A percentile compares a stretch with the other conserved stretches of the same genome.
phyloP scores from a whole-genome alignment of 2,888 invertebrate species.

The Ormia ochracea region DNA sequence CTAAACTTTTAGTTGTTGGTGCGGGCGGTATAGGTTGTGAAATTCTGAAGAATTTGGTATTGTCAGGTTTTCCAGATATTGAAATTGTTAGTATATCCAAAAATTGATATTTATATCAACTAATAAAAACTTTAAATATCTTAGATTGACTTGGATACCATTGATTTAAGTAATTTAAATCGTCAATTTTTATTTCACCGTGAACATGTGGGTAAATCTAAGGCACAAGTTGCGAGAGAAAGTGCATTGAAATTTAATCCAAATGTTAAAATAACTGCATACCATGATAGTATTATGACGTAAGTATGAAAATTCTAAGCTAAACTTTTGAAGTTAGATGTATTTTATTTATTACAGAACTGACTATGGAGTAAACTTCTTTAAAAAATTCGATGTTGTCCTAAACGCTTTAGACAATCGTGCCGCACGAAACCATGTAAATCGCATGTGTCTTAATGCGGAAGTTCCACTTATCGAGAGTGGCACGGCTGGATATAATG shows the following conservation, averaged over 20 bases:
- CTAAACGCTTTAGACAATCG: slow-evolving; percentile 98
- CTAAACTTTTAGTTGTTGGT: slow-evolving; percentile 92
- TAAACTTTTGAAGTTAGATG: not conserved
- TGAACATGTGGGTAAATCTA: slow-evolving; percentile 98
- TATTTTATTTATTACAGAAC: slow-evolving; percentile 79
- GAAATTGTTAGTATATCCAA: slow-evolving; percentile 83
- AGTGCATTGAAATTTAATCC: slow-evolving; percentile 93
- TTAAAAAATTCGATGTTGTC: slow-evolving; percentile 92
- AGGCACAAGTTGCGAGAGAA: slow-evolving; percentile 93
- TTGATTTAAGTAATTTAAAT: slow-evolving; percentile 99
- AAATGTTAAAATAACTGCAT: slow-evolving; percentile 89
- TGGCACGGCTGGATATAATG: slow-evolving; percentile 97
- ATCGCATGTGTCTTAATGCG: slow-evolving; percentile 97
- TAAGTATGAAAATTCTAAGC: slow-evolving; percentile 76
- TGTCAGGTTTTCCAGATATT: slow-evolving; percentile 94
- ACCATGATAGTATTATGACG: slow-evolving; percentile 96
- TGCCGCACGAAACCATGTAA: slow-evolving; percentile 98
- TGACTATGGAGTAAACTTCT: slow-evolving; percentile 93
- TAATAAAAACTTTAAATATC: slow-evolving; percentile 76
- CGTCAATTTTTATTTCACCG: slow-evolving; percentile 99
- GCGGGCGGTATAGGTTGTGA: slow-evolving; percentile 99
- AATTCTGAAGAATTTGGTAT: slow-evolving; percentile 95
- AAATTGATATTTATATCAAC: not conserved
- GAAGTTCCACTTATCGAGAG: slow-evolving; percentile 96
- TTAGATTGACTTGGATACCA: slow-evolving; percentile 99